These are phyloP conservation scores for Megaceryle alcyon DNA, from an alignment of 2,797 vertebrate genomes.

Conservation along the genomic window DNA sequence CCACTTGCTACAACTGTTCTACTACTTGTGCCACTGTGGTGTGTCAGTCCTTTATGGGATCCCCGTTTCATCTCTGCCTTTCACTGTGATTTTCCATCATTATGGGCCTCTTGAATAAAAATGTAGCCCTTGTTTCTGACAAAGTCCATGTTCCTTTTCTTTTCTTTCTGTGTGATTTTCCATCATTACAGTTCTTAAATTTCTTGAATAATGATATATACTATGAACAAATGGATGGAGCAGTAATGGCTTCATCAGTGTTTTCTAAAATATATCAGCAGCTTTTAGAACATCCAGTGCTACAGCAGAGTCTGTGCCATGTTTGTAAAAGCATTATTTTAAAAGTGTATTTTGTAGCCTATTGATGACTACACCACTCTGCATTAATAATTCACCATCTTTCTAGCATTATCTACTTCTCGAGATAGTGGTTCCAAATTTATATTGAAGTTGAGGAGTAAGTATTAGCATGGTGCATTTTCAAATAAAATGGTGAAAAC, in stretches of 20 bases:
- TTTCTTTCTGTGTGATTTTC: conserved; percentile 84
- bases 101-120: conserved; percentile 86
- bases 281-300: conserved; percentile 59
- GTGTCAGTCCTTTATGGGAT: conserved; percentile 79
- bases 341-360: conserved; percentile 61
- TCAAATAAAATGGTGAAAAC: background rate
- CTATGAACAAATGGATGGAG: conserved; percentile 82
- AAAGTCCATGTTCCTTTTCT: conserved; percentile 81
- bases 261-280: conserved; percentile 77
- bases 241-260: conserved; percentile 80
- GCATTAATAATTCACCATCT: conserved; percentile 69
- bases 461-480: background rate
- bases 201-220: conserved; percentile 85
- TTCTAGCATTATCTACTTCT: conserved; percentile 49
- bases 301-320: conserved; percentile 50
- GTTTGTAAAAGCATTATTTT: conserved; percentile 71
- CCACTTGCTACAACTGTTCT: conserved; percentile 71
- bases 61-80: conserved; percentile 78
- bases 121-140: conserved; percentile 83
- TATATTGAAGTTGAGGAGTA: background rate
- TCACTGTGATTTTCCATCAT: conserved; percentile 85
- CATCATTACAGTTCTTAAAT: conserved; percentile 84
- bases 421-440: conserved; percentile 31
- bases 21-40: conserved; percentile 72
- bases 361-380: conserved; percentile 10